These are phyloP conservation scores for Arctocebus calabarensis DNA, from an alignment of 2,797 vertebrate species.

Conservation along the genomic window DNA sequence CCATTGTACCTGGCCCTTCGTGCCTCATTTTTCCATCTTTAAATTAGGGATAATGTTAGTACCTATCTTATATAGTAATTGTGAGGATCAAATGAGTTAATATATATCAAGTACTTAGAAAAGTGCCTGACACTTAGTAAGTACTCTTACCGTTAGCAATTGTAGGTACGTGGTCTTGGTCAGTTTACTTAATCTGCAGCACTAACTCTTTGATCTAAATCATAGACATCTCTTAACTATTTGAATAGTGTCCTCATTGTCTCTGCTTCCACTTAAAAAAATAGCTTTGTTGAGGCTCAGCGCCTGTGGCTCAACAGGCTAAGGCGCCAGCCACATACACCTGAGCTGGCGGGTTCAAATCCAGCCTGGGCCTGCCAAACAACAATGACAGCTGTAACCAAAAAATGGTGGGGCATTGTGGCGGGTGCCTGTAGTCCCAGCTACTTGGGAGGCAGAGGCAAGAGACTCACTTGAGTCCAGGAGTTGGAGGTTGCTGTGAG, in stretches of 20 bases:
- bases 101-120: not conserved
- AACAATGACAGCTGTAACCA: no score
- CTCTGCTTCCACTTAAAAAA: not conserved
- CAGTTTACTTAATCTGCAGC: not conserved
- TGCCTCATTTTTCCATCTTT: slow-evolving; percentile 17
- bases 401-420: no score
- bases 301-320: no score
- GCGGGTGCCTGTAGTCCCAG: no score
- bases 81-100: not conserved
- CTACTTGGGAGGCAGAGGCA: no score
- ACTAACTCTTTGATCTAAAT: slow-evolving; percentile 13
- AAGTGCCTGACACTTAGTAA: not conserved
- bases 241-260: not conserved
- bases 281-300: no score
- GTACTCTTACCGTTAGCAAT: not conserved
- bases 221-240: not conserved
- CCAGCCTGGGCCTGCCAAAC: no score
- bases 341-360: no score
- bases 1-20: no score
- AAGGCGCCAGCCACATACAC: no score
- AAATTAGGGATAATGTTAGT: slow-evolving; percentile 6
- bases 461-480: no score
- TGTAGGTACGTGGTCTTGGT: not conserved
- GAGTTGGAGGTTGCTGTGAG: no score
- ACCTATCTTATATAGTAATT: not conserved